Conservation (phyloP, 1,140 invertebrate species). For the Trinorchestia longiramus region DNA sequence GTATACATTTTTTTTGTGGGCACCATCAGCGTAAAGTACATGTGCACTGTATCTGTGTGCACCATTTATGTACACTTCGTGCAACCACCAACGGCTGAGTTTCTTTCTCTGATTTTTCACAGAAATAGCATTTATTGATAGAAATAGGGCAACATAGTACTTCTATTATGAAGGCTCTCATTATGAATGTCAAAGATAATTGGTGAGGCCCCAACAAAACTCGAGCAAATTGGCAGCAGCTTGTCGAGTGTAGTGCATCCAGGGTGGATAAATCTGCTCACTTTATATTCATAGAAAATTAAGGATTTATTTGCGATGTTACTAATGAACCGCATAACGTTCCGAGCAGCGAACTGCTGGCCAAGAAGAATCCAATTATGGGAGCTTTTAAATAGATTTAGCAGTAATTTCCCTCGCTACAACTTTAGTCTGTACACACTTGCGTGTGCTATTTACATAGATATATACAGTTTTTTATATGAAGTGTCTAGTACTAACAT, state of each 20-base stretch:
- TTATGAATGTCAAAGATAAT: neutral
- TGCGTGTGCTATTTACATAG: neutral
- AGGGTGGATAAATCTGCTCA: neutral
- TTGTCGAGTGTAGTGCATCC: neutral
- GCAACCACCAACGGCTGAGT: too few relatives aligned
- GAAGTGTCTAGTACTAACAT: neutral
- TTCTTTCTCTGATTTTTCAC: neutral
- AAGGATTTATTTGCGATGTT: neutral
- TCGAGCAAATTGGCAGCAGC: neutral
- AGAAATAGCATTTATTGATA: neutral
- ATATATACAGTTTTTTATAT: neutral
- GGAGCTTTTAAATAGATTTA: neutral
- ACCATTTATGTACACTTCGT: too few relatives aligned
- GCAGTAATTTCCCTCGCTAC: neutral
- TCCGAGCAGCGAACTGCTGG: neutral
- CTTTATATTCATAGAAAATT: conserved; percentile 42
- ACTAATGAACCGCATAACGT: neutral
- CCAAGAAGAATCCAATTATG: neutral
- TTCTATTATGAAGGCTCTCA: neutral
- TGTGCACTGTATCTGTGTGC: too few relatives aligned
- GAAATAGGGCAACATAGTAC: neutral
- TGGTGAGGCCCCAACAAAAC: neutral
- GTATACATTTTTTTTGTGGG: too few relatives aligned
- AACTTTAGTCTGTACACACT: neutral
- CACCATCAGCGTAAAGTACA: too few relatives aligned